Evolutionary conservation across 2,888 invertebrate genomes (phyloP).

Genomic region (Drosophila subquinaria): DNA sequence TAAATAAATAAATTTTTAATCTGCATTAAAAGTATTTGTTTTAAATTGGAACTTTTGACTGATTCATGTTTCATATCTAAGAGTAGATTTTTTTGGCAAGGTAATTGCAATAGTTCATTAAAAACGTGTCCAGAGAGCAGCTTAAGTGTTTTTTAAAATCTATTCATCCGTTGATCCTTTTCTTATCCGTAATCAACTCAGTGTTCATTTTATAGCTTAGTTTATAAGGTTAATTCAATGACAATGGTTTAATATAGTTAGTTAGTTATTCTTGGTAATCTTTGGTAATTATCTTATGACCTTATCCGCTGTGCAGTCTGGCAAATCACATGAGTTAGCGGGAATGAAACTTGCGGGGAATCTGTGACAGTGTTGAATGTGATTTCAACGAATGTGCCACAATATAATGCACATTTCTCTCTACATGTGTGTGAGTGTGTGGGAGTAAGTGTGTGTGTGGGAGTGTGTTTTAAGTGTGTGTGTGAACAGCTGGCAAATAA

Average conservation of each 20-base stretch:
- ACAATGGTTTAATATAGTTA: neutral
- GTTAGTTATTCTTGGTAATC: slow-evolving; percentile 9
- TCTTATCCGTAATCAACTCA: neutral
- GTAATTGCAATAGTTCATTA: neutral
- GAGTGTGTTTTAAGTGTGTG: slow-evolving; percentile 18
- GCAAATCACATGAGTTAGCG: slow-evolving; percentile 21
- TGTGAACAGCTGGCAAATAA: slow-evolving; percentile 65
- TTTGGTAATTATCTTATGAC: slow-evolving; percentile 20
- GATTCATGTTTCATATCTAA: no score
- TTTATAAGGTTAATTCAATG: neutral
- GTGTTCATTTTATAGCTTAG: neutral
- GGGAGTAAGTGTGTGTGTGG: slow-evolving; percentile 4
- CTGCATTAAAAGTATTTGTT: no score
- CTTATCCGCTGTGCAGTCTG: neutral
- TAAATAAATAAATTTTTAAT: no score
- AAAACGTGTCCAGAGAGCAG: neutral
- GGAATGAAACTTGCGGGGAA: slow-evolving; percentile 7
- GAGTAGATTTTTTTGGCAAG: neutral
- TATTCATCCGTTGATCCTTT: neutral
- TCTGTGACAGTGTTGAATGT: slow-evolving; percentile 44
- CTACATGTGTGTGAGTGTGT: neutral
- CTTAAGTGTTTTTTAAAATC: neutral
- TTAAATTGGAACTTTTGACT: no score
- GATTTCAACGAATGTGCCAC: slow-evolving; percentile 40
- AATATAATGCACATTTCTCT: slow-evolving; percentile 42